phyloP scores from a whole-genome alignment of 64 coral and sea anemone species.

The Anthopleura sola region DNA sequence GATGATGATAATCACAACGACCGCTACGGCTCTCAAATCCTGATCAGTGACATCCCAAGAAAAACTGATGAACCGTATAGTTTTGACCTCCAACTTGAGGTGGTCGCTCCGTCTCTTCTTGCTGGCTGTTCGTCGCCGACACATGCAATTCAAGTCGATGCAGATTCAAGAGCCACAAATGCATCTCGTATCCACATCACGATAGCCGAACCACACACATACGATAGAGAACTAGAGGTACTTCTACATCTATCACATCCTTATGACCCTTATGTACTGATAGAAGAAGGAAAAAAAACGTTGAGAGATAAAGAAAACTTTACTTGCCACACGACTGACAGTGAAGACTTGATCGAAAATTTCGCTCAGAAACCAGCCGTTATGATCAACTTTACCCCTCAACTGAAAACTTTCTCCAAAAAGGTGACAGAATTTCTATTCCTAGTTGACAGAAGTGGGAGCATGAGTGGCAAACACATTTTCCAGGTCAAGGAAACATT shows the following conservation, averaged over 20 bases:
- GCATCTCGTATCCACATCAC: conserved; percentile 84
- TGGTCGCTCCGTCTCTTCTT: conserved; percentile 68
- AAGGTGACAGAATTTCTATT: conserved; percentile 76
- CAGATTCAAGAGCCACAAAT: conserved; percentile 73
- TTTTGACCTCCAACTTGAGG: conserved; percentile 75
- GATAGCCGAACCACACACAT: conserved; percentile 76
- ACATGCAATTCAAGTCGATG: conserved; percentile 93
- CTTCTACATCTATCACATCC: conserved; percentile 81
- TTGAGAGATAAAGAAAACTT: neutral
- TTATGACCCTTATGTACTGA: conserved; percentile 74
- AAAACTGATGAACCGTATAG: conserved; percentile 69
- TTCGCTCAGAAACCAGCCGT: conserved; percentile 64
- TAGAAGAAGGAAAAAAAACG: conserved; percentile 83
- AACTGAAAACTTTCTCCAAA: conserved; percentile 40
- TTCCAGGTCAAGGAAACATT: conserved; percentile 88
- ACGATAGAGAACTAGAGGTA: conserved; percentile 81
- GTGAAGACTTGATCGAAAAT: conserved; percentile 56
- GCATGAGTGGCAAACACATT: conserved; percentile 93
- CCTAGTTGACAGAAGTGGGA: conserved; percentile 94
- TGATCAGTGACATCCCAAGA: conserved; percentile 59
- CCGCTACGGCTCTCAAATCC: conserved; percentile 69
- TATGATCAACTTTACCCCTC: conserved; percentile 74
- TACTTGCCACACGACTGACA: neutral
- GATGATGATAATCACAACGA: neutral
- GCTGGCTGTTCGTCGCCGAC: conserved; percentile 85